phyloP scores from a whole-genome alignment of 2,888 invertebrate species.

The Ernsta delagoae region DNA sequence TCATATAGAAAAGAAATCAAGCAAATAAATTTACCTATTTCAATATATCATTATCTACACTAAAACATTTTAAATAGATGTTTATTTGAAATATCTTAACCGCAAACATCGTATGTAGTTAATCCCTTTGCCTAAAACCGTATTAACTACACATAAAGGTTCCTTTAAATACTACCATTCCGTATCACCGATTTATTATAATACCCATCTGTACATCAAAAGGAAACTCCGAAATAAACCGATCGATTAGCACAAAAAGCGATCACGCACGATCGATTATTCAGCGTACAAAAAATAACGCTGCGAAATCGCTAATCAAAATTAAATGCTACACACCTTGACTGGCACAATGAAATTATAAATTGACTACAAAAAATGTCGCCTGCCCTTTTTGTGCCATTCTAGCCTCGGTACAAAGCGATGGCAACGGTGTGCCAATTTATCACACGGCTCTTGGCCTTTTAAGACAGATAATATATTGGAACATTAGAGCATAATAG shows the following conservation, averaged over 20 bases:
- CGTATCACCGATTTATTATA: background rate
- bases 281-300: slow-evolving; percentile 27
- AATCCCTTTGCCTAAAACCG: background rate
- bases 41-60: background rate
- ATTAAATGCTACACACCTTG: slow-evolving; percentile 49
- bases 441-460: slow-evolving; percentile 70
- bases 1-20: background rate
- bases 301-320: slow-evolving; percentile 48
- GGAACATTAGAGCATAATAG: slow-evolving; percentile 80
- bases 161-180: slow-evolving; percentile 2
- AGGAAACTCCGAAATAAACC: background rate
- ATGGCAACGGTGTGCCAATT: slow-evolving; percentile 65
- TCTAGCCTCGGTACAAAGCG: slow-evolving; percentile 45
- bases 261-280: slow-evolving; percentile 20
- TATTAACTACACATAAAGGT: background rate
- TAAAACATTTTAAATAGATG: background rate
- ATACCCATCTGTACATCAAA: background rate
- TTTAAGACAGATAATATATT: slow-evolving; percentile 77
- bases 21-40: no score
- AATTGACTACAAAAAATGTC: slow-evolving; percentile 57
- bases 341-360: slow-evolving; percentile 48
- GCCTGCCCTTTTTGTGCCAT: slow-evolving; percentile 60
- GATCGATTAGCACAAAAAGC: slow-evolving; percentile 27
- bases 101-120: background rate
- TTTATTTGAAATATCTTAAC: background rate